phyloP scores from a whole-genome alignment of 2,888 invertebrate species.

The Galeruca laticollis region DNA sequence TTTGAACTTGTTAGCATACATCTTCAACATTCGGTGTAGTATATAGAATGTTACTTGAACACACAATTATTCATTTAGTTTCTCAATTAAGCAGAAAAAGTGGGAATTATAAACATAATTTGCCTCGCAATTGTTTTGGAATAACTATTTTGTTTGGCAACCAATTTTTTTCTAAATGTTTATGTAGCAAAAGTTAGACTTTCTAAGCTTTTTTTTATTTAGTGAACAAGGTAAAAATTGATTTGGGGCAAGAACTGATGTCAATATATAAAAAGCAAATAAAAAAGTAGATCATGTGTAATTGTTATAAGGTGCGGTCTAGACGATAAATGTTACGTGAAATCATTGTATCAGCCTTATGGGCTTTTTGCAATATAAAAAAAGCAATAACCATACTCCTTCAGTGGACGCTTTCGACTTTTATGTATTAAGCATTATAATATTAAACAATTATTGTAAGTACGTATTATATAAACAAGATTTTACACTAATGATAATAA shows the following conservation, averaged over 20 bases:
- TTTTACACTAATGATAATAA: slow-evolving; percentile 69
- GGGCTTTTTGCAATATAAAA: slow-evolving; percentile 69
- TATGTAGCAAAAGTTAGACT: too few species aligned
- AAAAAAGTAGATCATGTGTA: slow-evolving; percentile 5
- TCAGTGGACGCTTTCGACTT: slow-evolving; percentile 70
- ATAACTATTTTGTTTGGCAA: too few species aligned
- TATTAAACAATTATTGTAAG: slow-evolving; percentile 66
- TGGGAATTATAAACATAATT: too few species aligned
- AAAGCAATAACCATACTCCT: slow-evolving; percentile 71
- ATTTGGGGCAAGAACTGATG: slow-evolving; percentile 9
- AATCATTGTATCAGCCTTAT: slow-evolving; percentile 70
- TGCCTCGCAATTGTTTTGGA: too few species aligned
- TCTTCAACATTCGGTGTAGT: too few species aligned
- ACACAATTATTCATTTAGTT: too few species aligned
- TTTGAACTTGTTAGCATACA: too few species aligned
- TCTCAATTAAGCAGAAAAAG: too few species aligned
- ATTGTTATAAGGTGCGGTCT: slow-evolving; percentile 21
- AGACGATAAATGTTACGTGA: slow-evolving; percentile 72
- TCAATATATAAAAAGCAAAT: neutral
- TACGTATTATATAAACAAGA: slow-evolving; percentile 68
- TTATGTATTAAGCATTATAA: slow-evolving; percentile 66
- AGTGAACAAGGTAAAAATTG: neutral
- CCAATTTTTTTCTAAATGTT: too few species aligned
- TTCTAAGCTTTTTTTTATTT: neutral
- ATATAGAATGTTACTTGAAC: too few species aligned